Percentiles rank a stretch among this genome's conserved stretches.
These are phyloP conservation scores for Diachrysia chrysitis DNA, from an alignment of 2,888 invertebrate species.

Conservation along the genomic window DNA sequence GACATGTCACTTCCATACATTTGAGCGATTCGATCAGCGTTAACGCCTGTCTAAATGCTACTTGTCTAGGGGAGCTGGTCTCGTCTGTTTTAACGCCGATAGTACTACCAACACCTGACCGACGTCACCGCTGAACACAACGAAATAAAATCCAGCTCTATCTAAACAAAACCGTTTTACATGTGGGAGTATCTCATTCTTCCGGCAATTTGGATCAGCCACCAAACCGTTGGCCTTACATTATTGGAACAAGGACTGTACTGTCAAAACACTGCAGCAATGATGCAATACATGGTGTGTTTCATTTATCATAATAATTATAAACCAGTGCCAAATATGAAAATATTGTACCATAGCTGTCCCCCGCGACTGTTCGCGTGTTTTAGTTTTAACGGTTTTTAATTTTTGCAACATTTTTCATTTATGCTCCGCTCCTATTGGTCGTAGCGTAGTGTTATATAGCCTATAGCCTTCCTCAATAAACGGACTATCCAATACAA, in stretches of 20 bases:
- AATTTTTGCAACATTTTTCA: too few species aligned
- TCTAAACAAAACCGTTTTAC: constrained; percentile 11
- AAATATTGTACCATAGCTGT: constrained; percentile 12
- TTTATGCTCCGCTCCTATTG: too few species aligned
- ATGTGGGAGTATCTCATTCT: constrained; percentile 19
- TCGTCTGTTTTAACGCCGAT: neutral
- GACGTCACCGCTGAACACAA: neutral
- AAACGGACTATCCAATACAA: too few species aligned
- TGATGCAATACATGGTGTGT: constrained; percentile 33
- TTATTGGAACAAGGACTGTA: constrained; percentile 41
- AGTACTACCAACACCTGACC: neutral
- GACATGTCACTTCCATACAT: too few species aligned
- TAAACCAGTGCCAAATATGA: constrained; percentile 3
- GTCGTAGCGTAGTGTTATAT: too few species aligned
- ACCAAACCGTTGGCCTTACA: constrained; percentile 32
- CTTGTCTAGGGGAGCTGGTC: neutral
- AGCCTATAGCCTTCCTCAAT: too few species aligned
- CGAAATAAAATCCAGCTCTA: neutral
- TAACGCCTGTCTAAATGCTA: too few species aligned
- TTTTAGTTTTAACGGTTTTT: too few species aligned
- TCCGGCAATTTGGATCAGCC: constrained; percentile 33
- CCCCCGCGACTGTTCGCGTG: too few species aligned
- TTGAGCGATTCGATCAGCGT: too few species aligned
- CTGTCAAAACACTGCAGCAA: constrained; percentile 26
- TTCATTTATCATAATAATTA: constrained; percentile 27